Base-by-base conservation (phyloP, 2,888 invertebrate species). In the Polymixis flavicincta region DNA sequence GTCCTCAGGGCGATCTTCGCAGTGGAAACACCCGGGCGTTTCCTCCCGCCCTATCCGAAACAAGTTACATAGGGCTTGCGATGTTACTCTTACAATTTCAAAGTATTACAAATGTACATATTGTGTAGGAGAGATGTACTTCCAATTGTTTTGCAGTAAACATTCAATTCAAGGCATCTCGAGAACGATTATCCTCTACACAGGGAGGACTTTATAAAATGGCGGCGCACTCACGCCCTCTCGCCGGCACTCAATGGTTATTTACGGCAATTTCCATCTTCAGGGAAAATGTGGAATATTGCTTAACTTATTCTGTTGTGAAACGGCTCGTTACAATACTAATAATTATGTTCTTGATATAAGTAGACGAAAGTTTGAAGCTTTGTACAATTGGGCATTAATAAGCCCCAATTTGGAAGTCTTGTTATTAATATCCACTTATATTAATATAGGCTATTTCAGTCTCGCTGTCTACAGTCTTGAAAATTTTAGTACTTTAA, bases 181-280 rank as follows among this genome's bases (percentile, higher is more conserved):
- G 84, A 72, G 74, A 87, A 85, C 89, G 90, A 93, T 93, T 93
- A 93, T 92, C 87, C 92, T 90, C 92, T 92, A 78, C 79, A 80
- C 73, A 80, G 75, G 55, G 79, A 89, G 84, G 78, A 86, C 83
- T 83, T 83, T 84, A 78, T 88, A 89, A 91, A 92, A 92, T 89
- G 92, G 90, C 91, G 86, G 86, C 79, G 79, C 71, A 77, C 84
- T 85, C 76, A 71, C 63, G 71, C 85, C 85, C 86, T 80, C 84
- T 87, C 86, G 86, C 87, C 86, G 84, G 89, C 89, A 91, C 90
- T 92, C 90, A 91, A 90, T 89, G 90, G 91, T 87, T 90, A 90
- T 92, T 92, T 92, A 91, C 90, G 80, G 88, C 90, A 90, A 91
- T 92, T 92, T 92, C 85, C 88, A 85, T 88, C 88, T 85, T 80